Conservation (phyloP, 2,888 invertebrate species). For the Meta bourneti region DNA sequence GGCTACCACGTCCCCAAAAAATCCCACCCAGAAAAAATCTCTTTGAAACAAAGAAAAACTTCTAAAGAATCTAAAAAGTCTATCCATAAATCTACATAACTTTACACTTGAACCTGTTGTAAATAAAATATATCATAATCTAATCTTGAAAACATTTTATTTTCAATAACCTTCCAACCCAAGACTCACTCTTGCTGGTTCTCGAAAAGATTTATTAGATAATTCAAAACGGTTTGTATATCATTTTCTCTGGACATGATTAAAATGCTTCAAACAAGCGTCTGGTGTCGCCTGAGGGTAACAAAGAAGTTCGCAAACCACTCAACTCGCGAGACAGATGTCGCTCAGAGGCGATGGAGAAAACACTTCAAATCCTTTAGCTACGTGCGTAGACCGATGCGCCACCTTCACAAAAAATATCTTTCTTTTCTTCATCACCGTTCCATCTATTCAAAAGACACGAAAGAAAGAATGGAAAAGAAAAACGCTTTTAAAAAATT, state of each 20-base stretch:
- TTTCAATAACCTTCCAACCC: not conserved
- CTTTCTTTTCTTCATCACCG: conserved; percentile 40
- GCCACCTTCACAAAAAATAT: conserved; percentile 25
- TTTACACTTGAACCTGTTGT: too few relatives aligned
- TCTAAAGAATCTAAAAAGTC: too few relatives aligned
- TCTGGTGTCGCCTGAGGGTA: not conserved
- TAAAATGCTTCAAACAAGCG: not conserved
- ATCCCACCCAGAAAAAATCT: too few relatives aligned
- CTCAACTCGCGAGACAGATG: conserved; percentile 39
- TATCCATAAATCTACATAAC: too few relatives aligned
- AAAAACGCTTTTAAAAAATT: conserved; percentile 1
- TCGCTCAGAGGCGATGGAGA: conserved; percentile 54
- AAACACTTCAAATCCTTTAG: conserved; percentile 61
- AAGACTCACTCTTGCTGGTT: not conserved
- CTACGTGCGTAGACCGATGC: conserved; percentile 4
- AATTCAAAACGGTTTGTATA: not conserved
- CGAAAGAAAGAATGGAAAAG: not conserved
- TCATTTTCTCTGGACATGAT: not conserved
- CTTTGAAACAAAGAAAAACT: too few relatives aligned
- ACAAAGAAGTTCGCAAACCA: conserved; percentile 25
- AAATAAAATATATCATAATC: too few relatives aligned
- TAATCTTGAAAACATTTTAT: too few relatives aligned
- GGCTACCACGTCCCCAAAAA: too few relatives aligned
- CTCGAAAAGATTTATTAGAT: too few relatives aligned
- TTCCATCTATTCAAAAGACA: conserved; percentile 51